Percentiles rank a stretch among this genome's conserved stretches.
phyloP scores from a whole-genome alignment of 2,797 vertebrate species.

The Strix occidentalis region DNA sequence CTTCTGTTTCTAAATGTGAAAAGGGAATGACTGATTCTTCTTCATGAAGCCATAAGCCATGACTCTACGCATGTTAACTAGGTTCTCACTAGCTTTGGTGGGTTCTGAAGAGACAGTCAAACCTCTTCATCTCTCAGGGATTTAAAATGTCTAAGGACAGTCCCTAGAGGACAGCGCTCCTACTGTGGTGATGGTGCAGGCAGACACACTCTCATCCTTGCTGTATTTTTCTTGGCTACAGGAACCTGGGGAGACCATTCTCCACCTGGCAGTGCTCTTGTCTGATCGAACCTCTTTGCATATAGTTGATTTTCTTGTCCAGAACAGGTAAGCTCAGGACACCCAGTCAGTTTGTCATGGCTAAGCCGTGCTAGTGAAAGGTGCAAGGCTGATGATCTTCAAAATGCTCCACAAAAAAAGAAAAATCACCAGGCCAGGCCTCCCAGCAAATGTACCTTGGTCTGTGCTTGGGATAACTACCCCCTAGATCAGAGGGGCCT shows the following conservation, averaged over 20 bases:
- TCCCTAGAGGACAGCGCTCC: neutral
- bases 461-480: neutral
- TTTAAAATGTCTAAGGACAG: neutral
- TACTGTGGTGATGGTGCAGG: neutral
- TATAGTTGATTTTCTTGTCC: conserved; percentile 86
- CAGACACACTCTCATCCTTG: neutral
- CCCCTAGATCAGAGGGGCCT: neutral
- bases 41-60: neutral
- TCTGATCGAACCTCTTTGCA: conserved; percentile 84
- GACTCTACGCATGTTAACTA: neutral
- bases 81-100: neutral
- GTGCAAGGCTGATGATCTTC: neutral
- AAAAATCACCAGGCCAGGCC: neutral
- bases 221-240: conserved; percentile 46
- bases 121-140: neutral
- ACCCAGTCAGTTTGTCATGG: neutral
- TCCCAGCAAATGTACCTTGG: neutral
- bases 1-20: neutral
- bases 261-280: conserved; percentile 83
- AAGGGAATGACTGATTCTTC: neutral
- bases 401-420: neutral
- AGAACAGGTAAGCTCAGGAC: conserved; percentile 75
- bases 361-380: neutral
- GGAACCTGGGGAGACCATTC: conserved; percentile 84
- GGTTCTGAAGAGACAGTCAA: neutral